These are phyloP conservation scores for Mus spretus DNA, from an alignment of 2,797 vertebrate species.

Conservation along the genomic window DNA sequence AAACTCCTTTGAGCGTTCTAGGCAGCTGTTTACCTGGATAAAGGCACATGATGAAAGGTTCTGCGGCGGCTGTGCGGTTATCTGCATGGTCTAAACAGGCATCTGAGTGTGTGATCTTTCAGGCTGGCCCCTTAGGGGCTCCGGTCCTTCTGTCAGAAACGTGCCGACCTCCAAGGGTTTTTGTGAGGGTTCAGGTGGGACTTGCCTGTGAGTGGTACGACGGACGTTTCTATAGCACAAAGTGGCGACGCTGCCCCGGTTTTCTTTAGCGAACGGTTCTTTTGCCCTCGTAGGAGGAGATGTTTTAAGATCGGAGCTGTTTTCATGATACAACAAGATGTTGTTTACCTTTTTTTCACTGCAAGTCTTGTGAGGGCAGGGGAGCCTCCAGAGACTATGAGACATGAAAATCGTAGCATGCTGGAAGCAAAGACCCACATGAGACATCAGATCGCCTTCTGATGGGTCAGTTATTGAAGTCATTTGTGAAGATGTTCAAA, in stretches of 20 bases:
- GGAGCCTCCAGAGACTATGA: neutral
- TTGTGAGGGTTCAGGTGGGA: neutral
- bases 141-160: constrained; percentile 40
- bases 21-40: constrained; percentile 67
- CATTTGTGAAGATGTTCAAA: neutral
- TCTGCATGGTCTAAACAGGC: constrained; percentile 45
- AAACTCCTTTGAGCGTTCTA: constrained; percentile 39
- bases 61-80: constrained; percentile 22
- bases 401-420: neutral
- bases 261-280: neutral
- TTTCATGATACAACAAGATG: neutral
- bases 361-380: neutral
- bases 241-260: neutral
- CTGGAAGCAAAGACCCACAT: neutral
- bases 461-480: constrained; percentile 4
- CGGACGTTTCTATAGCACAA: neutral
- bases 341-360: neutral
- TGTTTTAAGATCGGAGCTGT: neutral
- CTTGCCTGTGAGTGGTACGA: neutral
- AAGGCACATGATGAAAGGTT: constrained; percentile 57
- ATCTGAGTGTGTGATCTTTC: constrained; percentile 61
- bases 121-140: constrained; percentile 42
- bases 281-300: neutral
- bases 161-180: neutral
- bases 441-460: neutral